Base-by-base conservation (phyloP, 2,888 invertebrate genomes). In the Reticulitermes lucifugus region DNA sequence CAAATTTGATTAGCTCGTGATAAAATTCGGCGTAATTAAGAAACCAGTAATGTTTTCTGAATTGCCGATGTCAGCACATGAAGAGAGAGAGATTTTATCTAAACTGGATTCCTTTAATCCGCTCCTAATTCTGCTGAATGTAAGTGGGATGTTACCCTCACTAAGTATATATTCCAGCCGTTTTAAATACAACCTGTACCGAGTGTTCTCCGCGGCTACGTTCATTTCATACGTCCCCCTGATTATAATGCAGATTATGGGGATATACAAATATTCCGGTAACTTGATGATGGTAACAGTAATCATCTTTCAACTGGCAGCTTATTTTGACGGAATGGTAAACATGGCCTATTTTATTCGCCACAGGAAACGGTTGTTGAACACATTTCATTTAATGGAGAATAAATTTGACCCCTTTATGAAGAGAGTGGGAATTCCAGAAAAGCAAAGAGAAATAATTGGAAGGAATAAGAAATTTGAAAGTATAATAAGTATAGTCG, bases 251-350 rank as follows among this genome's bases (percentile, higher is more conserved):
- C 77, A 77, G n/a, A 12, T 77, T 1, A 46, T 46, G 6, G 77
- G 46, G n/a, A 41, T 77, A 21, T 77, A 46, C 12, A 22, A 41
- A 10, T n/a, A 77, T n/a, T n/a, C 41, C 0, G 77, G 41, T 3
- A 77, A 77, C 46, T n/a, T 77, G 3, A 46, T 10, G 6, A 14
- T 77, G 22, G 22, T 77, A 4, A 77, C 77, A 12, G 77, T 77
- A 10, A 46, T 77, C 21, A 77, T 77, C 4, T 77, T 77, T 25
- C 77, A 77, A n/a, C 41, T 77, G 22, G 46, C 77, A 25, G 77
- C 77, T 14, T 77, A 77, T 22, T 46, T 46, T 43, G 77, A 77
- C 22, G 77, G 77, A 77, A 77, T 77, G 77, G 77, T 77, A n/a
- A 46, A 7, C 18, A 77, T 77, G 77, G 21, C 22, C 1, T 77